phyloP scores from a whole-genome alignment of 2,888 invertebrate species.

The Lasioglossum marginatum region DNA sequence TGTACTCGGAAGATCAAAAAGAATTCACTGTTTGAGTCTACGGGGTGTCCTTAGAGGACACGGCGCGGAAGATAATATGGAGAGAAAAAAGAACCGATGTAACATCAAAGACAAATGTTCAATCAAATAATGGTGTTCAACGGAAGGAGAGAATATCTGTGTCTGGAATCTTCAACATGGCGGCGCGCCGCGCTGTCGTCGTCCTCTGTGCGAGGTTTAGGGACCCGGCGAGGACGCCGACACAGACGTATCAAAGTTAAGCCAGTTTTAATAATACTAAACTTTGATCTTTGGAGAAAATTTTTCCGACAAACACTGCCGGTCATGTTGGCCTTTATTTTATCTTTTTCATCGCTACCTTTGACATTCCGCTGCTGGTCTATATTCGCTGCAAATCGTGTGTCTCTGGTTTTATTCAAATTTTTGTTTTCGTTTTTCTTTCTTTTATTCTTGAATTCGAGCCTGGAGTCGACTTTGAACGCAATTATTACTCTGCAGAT shows the following conservation, averaged over 20 bases:
- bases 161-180: neutral
- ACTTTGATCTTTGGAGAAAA: neutral
- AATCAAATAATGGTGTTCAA: constrained; percentile 7
- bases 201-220: neutral
- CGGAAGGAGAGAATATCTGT: neutral
- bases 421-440: neutral
- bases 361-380: neutral
- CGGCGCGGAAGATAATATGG: neutral
- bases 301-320: neutral
- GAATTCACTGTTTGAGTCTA: neutral
- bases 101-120: neutral
- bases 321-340: neutral
- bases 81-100: neutral
- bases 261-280: constrained; percentile 8
- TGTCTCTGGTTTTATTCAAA: neutral
- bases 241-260: neutral
- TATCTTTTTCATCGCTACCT: neutral
- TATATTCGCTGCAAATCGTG: neutral
- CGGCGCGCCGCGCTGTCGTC: neutral
- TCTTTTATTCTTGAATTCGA: neutral
- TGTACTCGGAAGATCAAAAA: neutral
- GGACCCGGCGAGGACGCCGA: neutral
- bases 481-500: neutral
- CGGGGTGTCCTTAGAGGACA: neutral
- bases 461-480: neutral